These are phyloP conservation scores for Pica pica DNA, from an alignment of 2,113 vertebrate species.

Conservation along the genomic window DNA sequence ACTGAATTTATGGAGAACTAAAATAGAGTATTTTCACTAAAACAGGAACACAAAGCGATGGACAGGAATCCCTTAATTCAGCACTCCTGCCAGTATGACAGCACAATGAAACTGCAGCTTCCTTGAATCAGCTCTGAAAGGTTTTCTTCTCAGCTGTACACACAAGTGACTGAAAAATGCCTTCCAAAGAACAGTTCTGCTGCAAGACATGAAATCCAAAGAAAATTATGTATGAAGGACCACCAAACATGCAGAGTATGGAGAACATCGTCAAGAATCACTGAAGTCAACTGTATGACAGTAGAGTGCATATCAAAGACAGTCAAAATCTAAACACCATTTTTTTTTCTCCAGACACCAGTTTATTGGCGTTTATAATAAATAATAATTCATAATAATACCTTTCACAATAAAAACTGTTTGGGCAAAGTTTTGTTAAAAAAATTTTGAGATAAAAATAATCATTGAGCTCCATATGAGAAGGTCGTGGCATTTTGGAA, in stretches of 20 bases:
- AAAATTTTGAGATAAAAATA: not conserved
- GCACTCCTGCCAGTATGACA: not conserved
- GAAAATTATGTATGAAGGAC: not conserved
- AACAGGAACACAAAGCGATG: not conserved
- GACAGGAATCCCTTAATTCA: not conserved
- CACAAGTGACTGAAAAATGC: not conserved
- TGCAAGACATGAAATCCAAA: not conserved
- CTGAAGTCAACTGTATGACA: not conserved
- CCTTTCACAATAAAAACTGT: not conserved
- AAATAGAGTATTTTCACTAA: not conserved
- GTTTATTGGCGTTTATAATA: not conserved
- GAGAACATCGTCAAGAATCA: not conserved
- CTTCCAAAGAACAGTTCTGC: not conserved
- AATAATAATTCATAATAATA: not conserved
- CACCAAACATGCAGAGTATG: not conserved
- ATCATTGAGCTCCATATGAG: not conserved
- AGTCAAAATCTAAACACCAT: not conserved
- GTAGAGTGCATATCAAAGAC: not conserved
- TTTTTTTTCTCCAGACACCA: not conserved
- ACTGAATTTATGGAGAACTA: not conserved
- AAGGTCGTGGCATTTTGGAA: conserved; percentile 35
- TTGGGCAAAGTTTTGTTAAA: not conserved
- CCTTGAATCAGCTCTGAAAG: not conserved
- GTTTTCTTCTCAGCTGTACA: not conserved
- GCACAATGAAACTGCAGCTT: not conserved